A percentile compares a stretch with the other conserved stretches of the same genome.
Conservation (phyloP, 2,797 vertebrate genomes). For the Emys orbicularis region DNA sequence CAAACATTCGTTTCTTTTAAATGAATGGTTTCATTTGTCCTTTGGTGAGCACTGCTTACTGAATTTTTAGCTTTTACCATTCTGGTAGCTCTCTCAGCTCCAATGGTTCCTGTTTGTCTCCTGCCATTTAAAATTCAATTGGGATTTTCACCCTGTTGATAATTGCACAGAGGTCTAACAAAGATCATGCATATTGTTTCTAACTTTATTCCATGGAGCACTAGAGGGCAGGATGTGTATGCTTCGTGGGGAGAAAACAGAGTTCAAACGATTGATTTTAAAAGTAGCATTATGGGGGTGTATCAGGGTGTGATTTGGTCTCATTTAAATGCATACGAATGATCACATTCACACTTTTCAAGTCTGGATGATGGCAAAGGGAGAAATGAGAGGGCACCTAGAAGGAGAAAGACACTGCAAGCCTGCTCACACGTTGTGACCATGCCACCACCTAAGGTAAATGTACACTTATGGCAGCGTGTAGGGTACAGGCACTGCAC, state of each 20-base stretch:
- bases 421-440: not conserved
- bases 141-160: not conserved
- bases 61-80: not conserved
- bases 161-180: not conserved
- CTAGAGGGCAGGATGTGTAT: not conserved
- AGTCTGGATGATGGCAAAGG: not conserved
- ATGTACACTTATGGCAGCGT: not conserved
- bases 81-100: not conserved
- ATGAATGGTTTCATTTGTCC: not conserved
- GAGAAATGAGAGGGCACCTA: not conserved
- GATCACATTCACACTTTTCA: not conserved
- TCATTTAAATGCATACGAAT: not conserved
- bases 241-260: not conserved
- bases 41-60: not conserved
- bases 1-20: not conserved
- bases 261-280: not conserved
- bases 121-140: conserved; percentile 18
- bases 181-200: not conserved
- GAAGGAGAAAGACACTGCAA: accelerated
- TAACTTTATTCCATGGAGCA: conserved; percentile 25
- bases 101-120: not conserved
- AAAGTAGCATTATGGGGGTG: not conserved
- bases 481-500: not conserved
- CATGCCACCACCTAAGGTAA: not conserved
- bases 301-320: not conserved